These are phyloP conservation scores for Ctenomys sociabilis DNA, from an alignment of 2,113 vertebrate species.

Conservation along the genomic window DNA sequence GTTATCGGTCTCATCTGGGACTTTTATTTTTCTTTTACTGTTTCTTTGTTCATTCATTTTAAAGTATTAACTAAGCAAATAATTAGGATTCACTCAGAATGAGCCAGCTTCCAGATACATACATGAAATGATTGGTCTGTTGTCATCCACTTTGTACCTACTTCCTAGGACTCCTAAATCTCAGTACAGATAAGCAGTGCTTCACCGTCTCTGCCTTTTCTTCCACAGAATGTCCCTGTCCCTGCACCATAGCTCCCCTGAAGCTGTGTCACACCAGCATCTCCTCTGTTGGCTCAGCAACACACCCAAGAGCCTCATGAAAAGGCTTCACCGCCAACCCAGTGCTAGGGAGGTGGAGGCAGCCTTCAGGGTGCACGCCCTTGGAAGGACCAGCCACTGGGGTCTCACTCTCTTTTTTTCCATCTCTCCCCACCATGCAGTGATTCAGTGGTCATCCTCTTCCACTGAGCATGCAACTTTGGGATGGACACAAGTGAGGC, in stretches of 20 bases:
- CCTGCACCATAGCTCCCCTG: neutral
- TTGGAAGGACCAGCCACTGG: neutral
- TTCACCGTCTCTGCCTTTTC: neutral
- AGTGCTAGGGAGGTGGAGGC: too few species aligned
- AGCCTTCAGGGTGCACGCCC: neutral
- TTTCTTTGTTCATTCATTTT: neutral
- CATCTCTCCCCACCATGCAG: neutral
- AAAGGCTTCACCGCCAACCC: neutral
- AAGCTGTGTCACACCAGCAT: fast-evolving
- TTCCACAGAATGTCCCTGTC: too few species aligned
- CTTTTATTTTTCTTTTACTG: neutral
- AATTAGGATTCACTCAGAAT: neutral
- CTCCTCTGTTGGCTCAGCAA: neutral
- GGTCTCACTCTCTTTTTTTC: neutral
- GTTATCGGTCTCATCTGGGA: neutral
- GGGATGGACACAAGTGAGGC: neutral
- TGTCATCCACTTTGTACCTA: neutral
- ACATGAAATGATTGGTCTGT: neutral
- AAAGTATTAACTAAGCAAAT: neutral
- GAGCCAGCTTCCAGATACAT: neutral
- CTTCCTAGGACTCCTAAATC: neutral
- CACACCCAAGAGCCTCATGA: neutral
- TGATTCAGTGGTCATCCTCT: neutral
- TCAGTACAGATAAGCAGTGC: neutral
- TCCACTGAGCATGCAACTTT: too few species aligned